Percentiles rank a stretch among this genome's conserved stretches.
Conservation (phyloP, 2,888 invertebrate species). For the Lithophane semibrunnea region DNA sequence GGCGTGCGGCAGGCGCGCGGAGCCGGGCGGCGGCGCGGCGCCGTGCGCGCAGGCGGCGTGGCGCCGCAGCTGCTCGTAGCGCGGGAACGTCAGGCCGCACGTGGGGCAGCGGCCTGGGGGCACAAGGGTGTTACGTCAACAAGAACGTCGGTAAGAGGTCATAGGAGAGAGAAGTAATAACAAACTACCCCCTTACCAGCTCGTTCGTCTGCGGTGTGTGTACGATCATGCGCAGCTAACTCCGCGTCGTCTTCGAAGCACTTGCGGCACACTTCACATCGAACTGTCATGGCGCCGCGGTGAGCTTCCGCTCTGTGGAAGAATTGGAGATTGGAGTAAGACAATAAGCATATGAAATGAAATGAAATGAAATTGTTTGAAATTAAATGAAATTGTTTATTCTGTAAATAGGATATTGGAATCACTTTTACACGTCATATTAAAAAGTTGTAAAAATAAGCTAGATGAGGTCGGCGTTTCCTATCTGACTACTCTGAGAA, state of each 20-base stretch:
- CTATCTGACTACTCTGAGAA: too few relatives aligned
- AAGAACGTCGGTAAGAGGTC: too few relatives aligned
- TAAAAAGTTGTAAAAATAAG: too few relatives aligned
- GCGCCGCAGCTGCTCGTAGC: conserved; percentile 85
- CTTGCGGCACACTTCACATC: conserved; percentile 86
- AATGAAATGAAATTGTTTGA: too few relatives aligned
- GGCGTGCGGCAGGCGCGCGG: too few relatives aligned
- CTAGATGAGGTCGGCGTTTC: too few relatives aligned
- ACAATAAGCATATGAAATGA: too few relatives aligned
- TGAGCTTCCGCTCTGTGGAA: conserved; percentile 81
- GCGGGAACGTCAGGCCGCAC: conserved; percentile 82
- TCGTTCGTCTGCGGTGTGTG: conserved; percentile 84
- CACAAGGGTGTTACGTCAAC: too few relatives aligned
- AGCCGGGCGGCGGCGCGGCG: conserved; percentile 52
- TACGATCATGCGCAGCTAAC: conserved; percentile 78
- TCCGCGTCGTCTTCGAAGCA: conserved; percentile 88
- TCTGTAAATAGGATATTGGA: too few relatives aligned
- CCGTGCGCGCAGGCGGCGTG: conserved; percentile 79
- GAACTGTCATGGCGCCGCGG: conserved; percentile 87
- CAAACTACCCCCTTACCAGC: conserved; percentile 74
- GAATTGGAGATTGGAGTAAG: background rate
- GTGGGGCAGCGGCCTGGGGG: conserved; percentile 77
- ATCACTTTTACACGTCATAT: too few relatives aligned
- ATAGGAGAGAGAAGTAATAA: background rate
- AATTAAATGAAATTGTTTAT: too few relatives aligned